Evolutionary conservation across 2,797 vertebrate species (phyloP).

Genomic region (Microctenopoma lineatum): DNA sequence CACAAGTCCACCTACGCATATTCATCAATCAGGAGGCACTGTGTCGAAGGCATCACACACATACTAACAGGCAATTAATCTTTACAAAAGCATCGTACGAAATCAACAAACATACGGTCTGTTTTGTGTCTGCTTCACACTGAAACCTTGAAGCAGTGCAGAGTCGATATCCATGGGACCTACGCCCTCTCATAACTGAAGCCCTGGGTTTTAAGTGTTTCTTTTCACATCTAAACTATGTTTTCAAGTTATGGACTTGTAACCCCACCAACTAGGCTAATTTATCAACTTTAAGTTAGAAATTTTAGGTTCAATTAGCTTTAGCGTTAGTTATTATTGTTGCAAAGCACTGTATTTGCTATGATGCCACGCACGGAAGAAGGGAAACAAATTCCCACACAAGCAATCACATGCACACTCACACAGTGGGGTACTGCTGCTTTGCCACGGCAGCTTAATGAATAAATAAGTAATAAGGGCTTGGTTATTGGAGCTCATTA

Average conservation of each 20-base stretch:
- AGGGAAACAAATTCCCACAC: constrained; percentile 46
- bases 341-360: constrained; percentile 48
- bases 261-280: constrained; percentile 28
- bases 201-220: constrained; percentile 64
- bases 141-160: constrained; percentile 77
- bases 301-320: constrained; percentile 54
- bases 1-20: constrained; percentile 76
- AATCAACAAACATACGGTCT: constrained; percentile 61
- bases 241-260: constrained; percentile 70
- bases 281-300: constrained; percentile 45
- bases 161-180: constrained; percentile 81
- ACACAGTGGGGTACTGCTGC: constrained; percentile 64
- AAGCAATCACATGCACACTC: constrained; percentile 64
- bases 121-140: constrained; percentile 64
- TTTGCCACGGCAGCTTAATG: constrained; percentile 73
- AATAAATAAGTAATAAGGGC: constrained; percentile 83
- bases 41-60: constrained; percentile 61
- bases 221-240: constrained; percentile 65
- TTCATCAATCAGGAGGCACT: constrained; percentile 72
- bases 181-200: constrained; percentile 68
- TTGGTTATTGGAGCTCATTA: constrained; percentile 84
- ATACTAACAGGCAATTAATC: constrained; percentile 73
- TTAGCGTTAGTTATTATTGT: constrained; percentile 42
- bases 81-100: constrained; percentile 67
- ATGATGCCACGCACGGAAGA: constrained; percentile 22